Evolutionary conservation across 2,888 invertebrate genomes (phyloP).

Genomic region (Eupithecia abbreviata): DNA sequence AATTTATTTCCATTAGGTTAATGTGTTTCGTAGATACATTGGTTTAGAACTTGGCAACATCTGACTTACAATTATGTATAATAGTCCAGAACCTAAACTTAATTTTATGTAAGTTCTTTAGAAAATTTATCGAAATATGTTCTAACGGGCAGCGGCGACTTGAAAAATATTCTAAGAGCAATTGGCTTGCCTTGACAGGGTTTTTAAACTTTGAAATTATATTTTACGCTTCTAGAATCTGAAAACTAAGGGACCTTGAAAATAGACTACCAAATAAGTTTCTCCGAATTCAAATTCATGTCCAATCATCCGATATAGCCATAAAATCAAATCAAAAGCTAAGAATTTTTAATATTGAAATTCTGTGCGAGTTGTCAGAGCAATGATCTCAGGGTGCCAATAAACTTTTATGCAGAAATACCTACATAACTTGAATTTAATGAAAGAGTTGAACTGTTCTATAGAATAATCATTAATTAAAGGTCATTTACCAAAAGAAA

Average conservation of each 20-base stretch:
- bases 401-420: background rate
- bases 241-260: conserved; percentile 1
- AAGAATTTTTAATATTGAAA: conserved; percentile 2
- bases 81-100: background rate
- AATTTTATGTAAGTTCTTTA: background rate
- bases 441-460: background rate
- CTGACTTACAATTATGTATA: background rate
- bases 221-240: background rate
- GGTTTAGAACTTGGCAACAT: background rate
- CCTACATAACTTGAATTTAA: background rate
- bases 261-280: background rate
- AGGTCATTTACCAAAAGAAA: background rate
- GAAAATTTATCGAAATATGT: background rate
- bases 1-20: background rate
- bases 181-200: background rate
- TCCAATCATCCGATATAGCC: background rate
- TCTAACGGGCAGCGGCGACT: background rate
- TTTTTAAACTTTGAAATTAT: background rate
- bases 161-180: background rate
- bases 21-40: background rate
- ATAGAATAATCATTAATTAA: background rate
- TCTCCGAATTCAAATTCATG: background rate
- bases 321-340: conserved; percentile 5
- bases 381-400: background rate
- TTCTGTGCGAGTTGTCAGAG: background rate